These are phyloP conservation scores for Apostichopus parvimensis DNA, from an alignment of 35 echinoderm and acorn worm genomes.

Conservation along the genomic window DNA sequence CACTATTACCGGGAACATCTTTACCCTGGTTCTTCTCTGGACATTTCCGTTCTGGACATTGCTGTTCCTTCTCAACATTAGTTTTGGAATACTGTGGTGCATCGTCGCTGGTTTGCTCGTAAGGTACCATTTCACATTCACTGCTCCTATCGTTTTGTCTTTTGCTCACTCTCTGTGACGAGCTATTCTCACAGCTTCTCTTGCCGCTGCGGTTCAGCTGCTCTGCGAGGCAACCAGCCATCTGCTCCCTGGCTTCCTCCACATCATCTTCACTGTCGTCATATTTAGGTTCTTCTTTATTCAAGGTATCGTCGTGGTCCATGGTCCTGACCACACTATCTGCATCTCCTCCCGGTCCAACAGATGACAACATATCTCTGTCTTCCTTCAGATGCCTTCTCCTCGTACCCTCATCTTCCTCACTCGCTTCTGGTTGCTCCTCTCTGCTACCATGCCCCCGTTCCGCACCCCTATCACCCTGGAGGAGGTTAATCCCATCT, in stretches of 20 bases:
- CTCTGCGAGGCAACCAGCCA: conserved; percentile 60
- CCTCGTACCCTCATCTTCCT: background rate
- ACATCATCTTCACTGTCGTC: conserved; percentile 39
- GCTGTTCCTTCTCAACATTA: background rate
- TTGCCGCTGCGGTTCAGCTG: conserved; percentile 58
- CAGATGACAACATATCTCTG: background rate
- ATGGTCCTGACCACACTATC: conserved; percentile 36
- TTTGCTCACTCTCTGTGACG: conserved; percentile 69
- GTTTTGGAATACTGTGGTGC: background rate
- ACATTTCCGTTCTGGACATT: background rate
- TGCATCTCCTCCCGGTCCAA: conserved; percentile 39
- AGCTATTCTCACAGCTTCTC: conserved; percentile 75
- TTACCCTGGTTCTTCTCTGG: background rate
- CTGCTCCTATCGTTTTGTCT: conserved; percentile 78
- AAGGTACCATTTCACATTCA: conserved; percentile 75
- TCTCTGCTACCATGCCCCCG: conserved; percentile 9
- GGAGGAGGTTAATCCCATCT: background rate
- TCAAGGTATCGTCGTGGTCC: background rate
- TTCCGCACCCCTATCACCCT: conserved; percentile 9
- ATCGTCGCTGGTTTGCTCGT: background rate
- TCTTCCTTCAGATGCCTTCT: background rate
- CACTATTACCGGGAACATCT: background rate
- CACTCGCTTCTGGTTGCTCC: conserved; percentile 12
- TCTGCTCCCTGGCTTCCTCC: conserved; percentile 55
- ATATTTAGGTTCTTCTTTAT: background rate